Evolutionary conservation across 1,140 invertebrate species (phyloP).

Genomic region (Drosophila sturtevanti): DNA sequence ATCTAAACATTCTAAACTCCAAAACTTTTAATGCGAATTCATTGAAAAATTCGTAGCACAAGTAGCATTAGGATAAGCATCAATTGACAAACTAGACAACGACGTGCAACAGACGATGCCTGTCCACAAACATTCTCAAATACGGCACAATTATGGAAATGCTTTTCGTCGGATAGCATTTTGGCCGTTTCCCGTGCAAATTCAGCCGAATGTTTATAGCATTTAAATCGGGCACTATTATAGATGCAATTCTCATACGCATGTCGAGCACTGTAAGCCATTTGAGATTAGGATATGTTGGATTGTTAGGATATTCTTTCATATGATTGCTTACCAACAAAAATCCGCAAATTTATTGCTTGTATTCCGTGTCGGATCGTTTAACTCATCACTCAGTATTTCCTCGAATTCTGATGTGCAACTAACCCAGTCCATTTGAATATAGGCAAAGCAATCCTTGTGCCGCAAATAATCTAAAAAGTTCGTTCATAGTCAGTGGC

Average conservation of each 20-base stretch:
- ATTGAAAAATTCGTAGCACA: conserved; percentile 26
- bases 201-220: conserved; percentile 76
- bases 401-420: conserved; percentile 71
- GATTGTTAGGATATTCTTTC: not conserved
- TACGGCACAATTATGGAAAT: conserved; percentile 74
- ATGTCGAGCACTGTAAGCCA: conserved; percentile 64
- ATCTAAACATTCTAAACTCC: not conserved
- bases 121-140: conserved; percentile 63
- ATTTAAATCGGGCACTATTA: conserved; percentile 78
- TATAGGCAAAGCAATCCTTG: conserved; percentile 77
- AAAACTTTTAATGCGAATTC: conserved; percentile 18
- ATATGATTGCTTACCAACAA: conserved; percentile 65
- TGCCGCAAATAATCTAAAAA: conserved; percentile 76
- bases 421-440: conserved; percentile 74
- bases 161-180: conserved; percentile 80
- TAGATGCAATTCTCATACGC: conserved; percentile 82
- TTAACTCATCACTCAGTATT: conserved; percentile 71
- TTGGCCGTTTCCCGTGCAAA: conserved; percentile 78
- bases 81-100: conserved; percentile 21
- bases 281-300: not conserved
- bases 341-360: conserved; percentile 78
- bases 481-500: not conserved
- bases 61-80: conserved; percentile 22
- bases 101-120: conserved; percentile 3
- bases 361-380: conserved; percentile 62